These are phyloP conservation scores for Ptiloglossa arizonensis DNA, from an alignment of 1,140 invertebrate species.

Conservation along the genomic window DNA sequence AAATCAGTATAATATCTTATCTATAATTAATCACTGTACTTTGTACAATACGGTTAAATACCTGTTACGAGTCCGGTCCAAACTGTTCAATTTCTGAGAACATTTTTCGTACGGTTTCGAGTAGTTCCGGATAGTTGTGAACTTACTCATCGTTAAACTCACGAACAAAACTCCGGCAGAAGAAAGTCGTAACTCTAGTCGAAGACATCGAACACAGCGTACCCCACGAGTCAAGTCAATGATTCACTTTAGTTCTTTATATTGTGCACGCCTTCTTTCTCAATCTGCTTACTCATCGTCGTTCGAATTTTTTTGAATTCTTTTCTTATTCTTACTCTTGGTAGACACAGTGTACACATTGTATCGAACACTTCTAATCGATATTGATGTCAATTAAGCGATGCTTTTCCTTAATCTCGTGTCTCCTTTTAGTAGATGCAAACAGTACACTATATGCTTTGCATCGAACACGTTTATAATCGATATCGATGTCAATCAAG, in stretches of 20 bases:
- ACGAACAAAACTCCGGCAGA: constrained; percentile 30
- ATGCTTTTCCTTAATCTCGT: too few relatives aligned
- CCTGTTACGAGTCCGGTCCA: too few relatives aligned
- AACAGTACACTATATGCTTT: too few relatives aligned
- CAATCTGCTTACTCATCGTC: background rate
- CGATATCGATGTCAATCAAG: too few relatives aligned
- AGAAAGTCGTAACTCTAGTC: constrained; percentile 52
- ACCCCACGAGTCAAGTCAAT: constrained; percentile 27
- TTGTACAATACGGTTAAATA: too few relatives aligned
- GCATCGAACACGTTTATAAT: too few relatives aligned
- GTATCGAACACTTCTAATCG: too few relatives aligned
- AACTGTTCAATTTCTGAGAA: background rate
- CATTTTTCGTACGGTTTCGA: background rate
- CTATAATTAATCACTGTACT: background rate
- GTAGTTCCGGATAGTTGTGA: constrained; percentile 51
- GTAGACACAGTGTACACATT: too few relatives aligned
- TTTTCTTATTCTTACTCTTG: too few relatives aligned
- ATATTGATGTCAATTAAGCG: too few relatives aligned
- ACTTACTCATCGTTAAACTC: constrained; percentile 57
- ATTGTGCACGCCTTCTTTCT: background rate
- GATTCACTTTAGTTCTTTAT: constrained; percentile 22
- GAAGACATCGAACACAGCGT: constrained; percentile 53
- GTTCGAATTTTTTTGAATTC: background rate
- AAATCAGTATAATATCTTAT: too few relatives aligned
- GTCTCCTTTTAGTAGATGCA: too few relatives aligned